Evolutionary conservation across 1,140 invertebrate genomes (phyloP).

Genomic region (Aphelenchoides besseyi): DNA sequence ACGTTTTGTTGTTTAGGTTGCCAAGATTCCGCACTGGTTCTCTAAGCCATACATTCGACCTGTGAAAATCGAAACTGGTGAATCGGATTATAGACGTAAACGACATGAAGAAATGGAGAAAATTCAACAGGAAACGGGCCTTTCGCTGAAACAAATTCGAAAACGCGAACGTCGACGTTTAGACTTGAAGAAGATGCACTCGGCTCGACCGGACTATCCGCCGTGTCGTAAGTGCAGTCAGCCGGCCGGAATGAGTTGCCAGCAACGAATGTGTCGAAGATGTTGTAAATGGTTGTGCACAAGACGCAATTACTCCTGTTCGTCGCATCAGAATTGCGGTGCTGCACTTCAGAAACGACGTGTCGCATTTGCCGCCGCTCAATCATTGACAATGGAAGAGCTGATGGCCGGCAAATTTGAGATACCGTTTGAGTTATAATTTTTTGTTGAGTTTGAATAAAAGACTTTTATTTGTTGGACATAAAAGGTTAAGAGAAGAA

Average conservation of each 20-base stretch:
- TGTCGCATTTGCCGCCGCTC: background rate
- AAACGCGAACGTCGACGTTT: conserved; percentile 52
- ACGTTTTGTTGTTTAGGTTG: conserved; percentile 36
- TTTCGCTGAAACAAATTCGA: conserved; percentile 50
- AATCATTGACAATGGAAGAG: background rate
- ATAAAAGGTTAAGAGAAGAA: no score
- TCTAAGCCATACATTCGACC: conserved; percentile 57
- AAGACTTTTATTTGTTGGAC: no score
- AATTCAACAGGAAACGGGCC: conserved; percentile 47
- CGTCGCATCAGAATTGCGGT: background rate
- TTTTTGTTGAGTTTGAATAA: no score
- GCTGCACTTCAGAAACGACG: background rate
- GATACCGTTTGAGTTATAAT: no score
- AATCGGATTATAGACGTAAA: conserved; percentile 40
- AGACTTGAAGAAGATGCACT: conserved; percentile 21
- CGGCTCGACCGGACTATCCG: conserved; percentile 38
- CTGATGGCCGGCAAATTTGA: background rate
- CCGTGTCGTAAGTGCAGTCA: conserved; percentile 44
- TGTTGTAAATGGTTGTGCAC: conserved; percentile 48
- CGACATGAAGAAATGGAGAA: conserved; percentile 48
- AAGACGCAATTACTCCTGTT: background rate
- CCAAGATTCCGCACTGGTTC: conserved; percentile 48
- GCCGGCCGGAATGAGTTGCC: conserved; percentile 47
- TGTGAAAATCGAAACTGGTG: conserved; percentile 17
- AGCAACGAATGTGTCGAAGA: conserved; percentile 40